These are phyloP conservation scores for Caenorhabditis sp. DNA, from an alignment of 2,888 invertebrate genomes.

Conservation along the genomic window DNA sequence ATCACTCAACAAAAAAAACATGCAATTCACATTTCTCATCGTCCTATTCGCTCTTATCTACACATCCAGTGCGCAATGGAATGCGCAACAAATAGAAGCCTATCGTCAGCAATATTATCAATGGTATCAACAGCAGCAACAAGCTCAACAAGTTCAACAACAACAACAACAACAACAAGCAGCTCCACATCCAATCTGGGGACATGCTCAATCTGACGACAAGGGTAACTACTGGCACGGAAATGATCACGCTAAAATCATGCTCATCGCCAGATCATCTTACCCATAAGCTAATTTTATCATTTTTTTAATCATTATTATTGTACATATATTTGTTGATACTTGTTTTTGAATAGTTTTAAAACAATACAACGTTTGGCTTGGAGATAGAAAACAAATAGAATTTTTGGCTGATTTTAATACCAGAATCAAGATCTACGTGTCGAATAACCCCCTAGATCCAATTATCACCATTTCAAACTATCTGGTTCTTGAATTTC, in stretches of 20 bases:
- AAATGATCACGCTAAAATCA: constrained; percentile 13
- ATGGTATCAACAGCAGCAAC: constrained; percentile 16
- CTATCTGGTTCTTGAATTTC: no score
- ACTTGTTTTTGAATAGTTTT: no score
- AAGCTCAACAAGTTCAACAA: constrained; percentile 19
- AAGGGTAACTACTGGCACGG: constrained; percentile 24
- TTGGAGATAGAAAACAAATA: no score
- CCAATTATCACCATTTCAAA: no score
- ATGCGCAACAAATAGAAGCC: constrained; percentile 23
- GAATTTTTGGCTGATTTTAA: no score
- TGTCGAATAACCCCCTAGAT: no score
- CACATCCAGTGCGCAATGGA: neutral
- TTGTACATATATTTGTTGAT: no score
- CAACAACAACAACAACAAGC: constrained; percentile 14
- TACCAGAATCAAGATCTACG: no score
- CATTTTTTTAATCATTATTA: no score
- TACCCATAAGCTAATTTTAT: constrained; percentile 4
- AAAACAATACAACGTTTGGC: no score
- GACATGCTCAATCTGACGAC: constrained; percentile 14
- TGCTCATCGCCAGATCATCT: constrained; percentile 9
- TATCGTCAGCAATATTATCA: constrained; percentile 36
- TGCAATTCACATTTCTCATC: neutral
- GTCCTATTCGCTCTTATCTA: neutral
- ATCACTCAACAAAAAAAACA: neutral
- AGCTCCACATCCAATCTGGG: constrained; percentile 7